Conservation (phyloP, 2,113 vertebrate species). For the Sarotherodon lohbergeri region DNA sequence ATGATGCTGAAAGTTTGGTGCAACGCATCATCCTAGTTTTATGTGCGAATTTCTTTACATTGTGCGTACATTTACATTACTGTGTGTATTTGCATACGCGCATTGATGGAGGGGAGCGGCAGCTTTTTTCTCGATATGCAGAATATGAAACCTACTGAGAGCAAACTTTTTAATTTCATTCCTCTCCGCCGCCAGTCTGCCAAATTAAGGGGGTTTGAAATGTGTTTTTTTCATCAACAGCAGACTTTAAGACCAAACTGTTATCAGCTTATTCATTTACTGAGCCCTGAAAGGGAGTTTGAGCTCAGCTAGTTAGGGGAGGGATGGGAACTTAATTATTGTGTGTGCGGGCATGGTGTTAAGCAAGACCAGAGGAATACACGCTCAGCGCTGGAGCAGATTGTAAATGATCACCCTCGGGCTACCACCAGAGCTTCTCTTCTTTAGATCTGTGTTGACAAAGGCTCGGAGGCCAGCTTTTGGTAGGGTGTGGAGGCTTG, state of each 20-base stretch:
- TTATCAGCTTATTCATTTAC: slow-evolving; percentile 1
- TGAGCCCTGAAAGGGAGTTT: neutral
- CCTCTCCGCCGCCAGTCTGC: neutral
- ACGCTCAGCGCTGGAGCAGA: neutral
- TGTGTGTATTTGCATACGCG: neutral
- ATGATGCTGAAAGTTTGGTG: neutral
- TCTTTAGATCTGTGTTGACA: slow-evolving; percentile 46
- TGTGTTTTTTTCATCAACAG: slow-evolving; percentile 10
- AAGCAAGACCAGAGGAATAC: neutral
- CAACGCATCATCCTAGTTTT: neutral
- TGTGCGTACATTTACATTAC: neutral
- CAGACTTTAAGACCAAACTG: slow-evolving; percentile 1
- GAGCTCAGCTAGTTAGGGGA: neutral
- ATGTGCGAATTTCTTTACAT: neutral
- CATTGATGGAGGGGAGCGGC: neutral
- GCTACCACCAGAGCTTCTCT: slow-evolving; percentile 7
- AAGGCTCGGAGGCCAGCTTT: slow-evolving; percentile 19
- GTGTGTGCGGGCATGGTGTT: neutral
- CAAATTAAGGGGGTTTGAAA: slow-evolving; percentile 19
- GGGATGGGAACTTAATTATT: neutral
- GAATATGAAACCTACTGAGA: slow-evolving; percentile 12
- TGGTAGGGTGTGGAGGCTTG: neutral
- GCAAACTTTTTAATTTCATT: slow-evolving; percentile 33
- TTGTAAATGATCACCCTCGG: slow-evolving; percentile 44
- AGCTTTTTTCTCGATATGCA: neutral